Conservation (phyloP, 2,797 vertebrate species). For the Hyperoplus immaculatus region DNA sequence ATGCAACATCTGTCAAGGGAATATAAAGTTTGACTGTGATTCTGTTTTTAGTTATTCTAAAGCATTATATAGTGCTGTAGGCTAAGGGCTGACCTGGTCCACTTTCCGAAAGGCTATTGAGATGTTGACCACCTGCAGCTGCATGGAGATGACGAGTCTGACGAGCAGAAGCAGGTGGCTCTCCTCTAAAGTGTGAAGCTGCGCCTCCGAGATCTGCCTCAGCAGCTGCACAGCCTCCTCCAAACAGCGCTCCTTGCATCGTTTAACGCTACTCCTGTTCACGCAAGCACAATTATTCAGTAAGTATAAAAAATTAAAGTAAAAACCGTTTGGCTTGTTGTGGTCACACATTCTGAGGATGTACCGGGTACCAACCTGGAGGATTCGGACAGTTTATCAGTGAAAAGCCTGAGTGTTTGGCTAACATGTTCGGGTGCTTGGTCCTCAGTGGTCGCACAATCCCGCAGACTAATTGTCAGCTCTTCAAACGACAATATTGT, state of each 20-base stretch:
- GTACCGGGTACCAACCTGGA: constrained; percentile 71
- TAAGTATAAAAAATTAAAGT: background rate
- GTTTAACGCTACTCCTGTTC: constrained; percentile 83
- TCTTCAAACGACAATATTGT: constrained; percentile 71
- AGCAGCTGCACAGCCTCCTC: constrained; percentile 87
- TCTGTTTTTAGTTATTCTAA: background rate
- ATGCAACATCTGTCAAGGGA: constrained; percentile 82
- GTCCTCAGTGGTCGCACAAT: constrained; percentile 51
- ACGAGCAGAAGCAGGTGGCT: constrained; percentile 78
- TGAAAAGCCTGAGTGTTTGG: constrained; percentile 52
- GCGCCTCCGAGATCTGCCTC: constrained; percentile 59
- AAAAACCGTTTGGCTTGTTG: background rate
- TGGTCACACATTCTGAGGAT: background rate
- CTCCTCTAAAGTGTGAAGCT: constrained; percentile 67
- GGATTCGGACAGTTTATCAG: constrained; percentile 74
- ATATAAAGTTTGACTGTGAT: background rate
- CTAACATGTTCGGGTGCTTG: constrained; percentile 29
- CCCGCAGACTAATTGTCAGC: constrained; percentile 61
- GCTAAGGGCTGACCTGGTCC: constrained; percentile 85
- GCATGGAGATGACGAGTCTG: constrained; percentile 85
- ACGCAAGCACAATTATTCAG: background rate
- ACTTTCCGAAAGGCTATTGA: constrained; percentile 89
- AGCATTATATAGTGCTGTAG: background rate
- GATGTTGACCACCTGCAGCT: constrained; percentile 83
- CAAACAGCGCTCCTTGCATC: constrained; percentile 87